These are phyloP conservation scores for Plebejus anna DNA, from an alignment of 2,888 invertebrate species.

Conservation along the genomic window DNA sequence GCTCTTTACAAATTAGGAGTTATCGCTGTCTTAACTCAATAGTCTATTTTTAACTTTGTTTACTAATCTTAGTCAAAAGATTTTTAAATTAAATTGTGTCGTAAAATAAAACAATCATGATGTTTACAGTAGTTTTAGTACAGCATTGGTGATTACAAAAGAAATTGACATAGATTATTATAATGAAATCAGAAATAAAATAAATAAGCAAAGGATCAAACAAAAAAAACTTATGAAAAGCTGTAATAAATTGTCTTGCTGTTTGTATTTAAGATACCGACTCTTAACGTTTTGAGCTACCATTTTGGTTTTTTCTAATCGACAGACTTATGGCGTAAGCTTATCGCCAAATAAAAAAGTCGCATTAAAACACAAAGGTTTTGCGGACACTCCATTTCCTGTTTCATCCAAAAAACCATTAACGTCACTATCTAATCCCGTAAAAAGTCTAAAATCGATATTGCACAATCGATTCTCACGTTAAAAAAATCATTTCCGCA, in stretches of 20 bases:
- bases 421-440: constrained; percentile 19
- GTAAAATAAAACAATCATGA: background rate
- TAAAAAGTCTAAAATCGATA: constrained; percentile 28
- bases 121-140: too few relatives aligned
- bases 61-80: background rate
- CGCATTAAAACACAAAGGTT: background rate
- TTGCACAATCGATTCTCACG: constrained; percentile 63
- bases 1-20: background rate
- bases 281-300: background rate
- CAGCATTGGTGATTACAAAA: too few relatives aligned
- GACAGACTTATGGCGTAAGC: background rate
- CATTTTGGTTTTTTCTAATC: background rate
- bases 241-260: background rate
- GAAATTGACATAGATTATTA: too few relatives aligned
- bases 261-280: too few relatives aligned
- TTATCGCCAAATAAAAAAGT: constrained; percentile 9
- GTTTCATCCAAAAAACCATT: constrained; percentile 12
- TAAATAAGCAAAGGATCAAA: too few relatives aligned
- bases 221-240: background rate
- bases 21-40: background rate
- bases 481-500: constrained; percentile 78
- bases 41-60: background rate
- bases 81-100: background rate
- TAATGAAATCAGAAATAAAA: too few relatives aligned
- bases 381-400: background rate